Evolutionary conservation across 2,113 vertebrate species (phyloP), one percentile per base, ranked within the genome.

Genomic region (Abramis brama): DNA sequence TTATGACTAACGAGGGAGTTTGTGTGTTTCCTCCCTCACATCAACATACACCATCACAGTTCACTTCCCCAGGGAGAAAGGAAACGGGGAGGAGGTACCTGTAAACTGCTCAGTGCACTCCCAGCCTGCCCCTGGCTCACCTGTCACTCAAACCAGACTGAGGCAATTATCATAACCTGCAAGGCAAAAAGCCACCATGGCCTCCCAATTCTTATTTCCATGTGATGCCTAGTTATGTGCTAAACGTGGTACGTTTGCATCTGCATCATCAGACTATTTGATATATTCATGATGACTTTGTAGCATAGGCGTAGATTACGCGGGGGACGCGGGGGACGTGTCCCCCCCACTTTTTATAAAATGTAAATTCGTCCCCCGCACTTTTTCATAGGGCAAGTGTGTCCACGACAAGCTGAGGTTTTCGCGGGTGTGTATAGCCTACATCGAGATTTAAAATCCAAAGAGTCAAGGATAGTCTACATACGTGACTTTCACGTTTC

Each of bases 121-220:
- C 82, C n/a, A 68, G 62, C 68, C 88, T 75, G 83, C 85, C 85
- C 80, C 64, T 55, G 89, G 89, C 82, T 79, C 71, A 11, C 78
- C 87, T 89, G 90, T 90, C 90, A 91, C 77, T 91, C 90, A 91
- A 70, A 50, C 52, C 57, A 39, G 25, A 71, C 30, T 19, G 39
- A 66, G 74, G 62, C 86, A 85, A 90, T 91, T 91, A 89, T 75
- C 86, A 89, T 91, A 90, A 86, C 86, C 86, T 88, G 50, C 45
- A 1, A 89, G 70, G 79, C 77, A 79, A 89, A 86, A 78, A 60
- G 68, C 74, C 70, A 82, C 84, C 78, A 82, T 79, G 52, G 33
- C 59, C 82, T 82, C 86, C 52, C 57, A 77, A n/a, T n/a, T 10
- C 80, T 86, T 80, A 85, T 91, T 91, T 79, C 85, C 47, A 86